These are phyloP conservation scores for Trachelus iudaicus DNA, from an alignment of 2,888 invertebrate species.

Conservation along the genomic window DNA sequence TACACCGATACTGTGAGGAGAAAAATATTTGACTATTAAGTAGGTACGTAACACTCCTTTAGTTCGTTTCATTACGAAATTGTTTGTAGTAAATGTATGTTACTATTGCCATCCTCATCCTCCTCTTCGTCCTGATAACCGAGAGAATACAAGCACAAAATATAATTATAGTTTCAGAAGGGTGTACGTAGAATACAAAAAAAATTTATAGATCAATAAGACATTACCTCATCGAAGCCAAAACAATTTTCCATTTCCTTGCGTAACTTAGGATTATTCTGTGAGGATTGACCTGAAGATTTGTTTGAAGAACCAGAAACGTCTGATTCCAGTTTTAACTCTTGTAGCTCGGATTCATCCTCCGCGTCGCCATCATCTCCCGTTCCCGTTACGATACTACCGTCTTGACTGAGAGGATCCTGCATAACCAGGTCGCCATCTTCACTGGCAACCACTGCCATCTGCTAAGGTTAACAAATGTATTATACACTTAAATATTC, in stretches of 20 bases:
- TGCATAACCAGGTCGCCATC: conserved; percentile 63
- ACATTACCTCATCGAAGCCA: conserved; percentile 80
- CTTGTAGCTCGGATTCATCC: conserved; percentile 56
- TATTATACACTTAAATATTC: background rate
- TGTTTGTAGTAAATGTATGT: conserved; percentile 59
- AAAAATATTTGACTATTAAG: conserved; percentile 57
- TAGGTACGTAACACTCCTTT: conserved; percentile 43
- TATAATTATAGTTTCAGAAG: conserved; percentile 7
- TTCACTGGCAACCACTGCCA: conserved; percentile 67
- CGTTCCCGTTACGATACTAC: conserved; percentile 66
- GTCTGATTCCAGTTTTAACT: conserved; percentile 50
- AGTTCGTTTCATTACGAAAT: conserved; percentile 58
- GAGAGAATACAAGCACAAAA: conserved; percentile 20
- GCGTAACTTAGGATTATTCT: conserved; percentile 57
- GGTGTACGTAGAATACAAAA: conserved; percentile 9
- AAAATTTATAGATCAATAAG: conserved; percentile 15
- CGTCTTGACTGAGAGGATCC: conserved; percentile 60
- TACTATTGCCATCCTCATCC: conserved; percentile 66
- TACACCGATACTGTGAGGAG: conserved; percentile 44
- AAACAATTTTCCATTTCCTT: conserved; percentile 85
- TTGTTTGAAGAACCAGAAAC: conserved; percentile 45
- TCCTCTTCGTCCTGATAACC: conserved; percentile 62
- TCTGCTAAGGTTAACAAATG: conserved; percentile 37
- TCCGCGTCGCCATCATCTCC: conserved; percentile 64
- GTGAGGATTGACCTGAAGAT: conserved; percentile 46